Percentiles rank a stretch among this genome's conserved stretches.
Conservation (phyloP, 2,113 vertebrate species). For the Falcunculus frontatus region DNA sequence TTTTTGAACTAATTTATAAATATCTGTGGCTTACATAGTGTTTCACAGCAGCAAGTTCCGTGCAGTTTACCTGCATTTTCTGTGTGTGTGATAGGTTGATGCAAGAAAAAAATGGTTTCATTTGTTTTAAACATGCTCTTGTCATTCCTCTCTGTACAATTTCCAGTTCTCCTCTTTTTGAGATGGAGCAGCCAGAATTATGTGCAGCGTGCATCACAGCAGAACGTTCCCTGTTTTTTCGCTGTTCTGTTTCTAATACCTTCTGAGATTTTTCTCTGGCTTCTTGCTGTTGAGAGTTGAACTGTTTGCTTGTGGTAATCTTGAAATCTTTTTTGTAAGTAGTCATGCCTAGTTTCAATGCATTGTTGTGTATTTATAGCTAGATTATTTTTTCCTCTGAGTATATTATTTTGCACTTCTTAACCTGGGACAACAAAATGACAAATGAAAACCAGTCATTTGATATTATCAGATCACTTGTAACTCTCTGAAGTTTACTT, state of each 20-base stretch:
- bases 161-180: neutral
- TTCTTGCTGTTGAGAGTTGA: neutral
- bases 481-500: slow-evolving; percentile 40
- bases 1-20: neutral
- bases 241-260: neutral
- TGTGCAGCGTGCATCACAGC: neutral
- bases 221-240: neutral
- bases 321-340: neutral
- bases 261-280: neutral
- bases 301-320: neutral
- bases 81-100: neutral
- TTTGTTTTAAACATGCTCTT: neutral
- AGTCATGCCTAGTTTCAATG: neutral
- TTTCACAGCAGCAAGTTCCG: neutral
- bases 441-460: neutral
- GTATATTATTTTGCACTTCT: slow-evolving; percentile 3
- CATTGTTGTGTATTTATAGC: neutral
- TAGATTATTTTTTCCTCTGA: neutral
- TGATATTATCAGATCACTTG: neutral
- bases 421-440: neutral
- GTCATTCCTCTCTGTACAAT: neutral
- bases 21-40: neutral
- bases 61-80: neutral
- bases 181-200: neutral
- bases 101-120: neutral